phyloP scores from a whole-genome alignment of 2,888 invertebrate genomes.

The Muschampia plurimacula region DNA sequence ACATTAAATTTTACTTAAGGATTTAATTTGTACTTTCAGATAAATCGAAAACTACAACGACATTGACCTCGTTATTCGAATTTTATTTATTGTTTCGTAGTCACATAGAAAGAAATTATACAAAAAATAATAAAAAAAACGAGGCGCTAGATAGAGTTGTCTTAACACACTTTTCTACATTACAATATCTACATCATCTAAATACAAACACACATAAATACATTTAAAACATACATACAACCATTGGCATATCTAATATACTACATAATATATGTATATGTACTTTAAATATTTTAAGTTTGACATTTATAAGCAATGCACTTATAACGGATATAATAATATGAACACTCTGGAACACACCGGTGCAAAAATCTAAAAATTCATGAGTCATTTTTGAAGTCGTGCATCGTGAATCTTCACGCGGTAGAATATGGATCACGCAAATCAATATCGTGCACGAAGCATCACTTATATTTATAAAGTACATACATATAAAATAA shows the following conservation, averaged over 20 bases:
- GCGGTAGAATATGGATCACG: background rate
- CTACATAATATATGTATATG: background rate
- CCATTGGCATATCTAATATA: background rate
- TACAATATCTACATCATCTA: constrained; percentile 8
- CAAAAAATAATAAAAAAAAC: background rate
- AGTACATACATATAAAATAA: too few species aligned
- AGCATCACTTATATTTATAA: too few species aligned
- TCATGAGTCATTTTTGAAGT: background rate
- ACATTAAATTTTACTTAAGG: background rate
- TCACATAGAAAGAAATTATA: background rate
- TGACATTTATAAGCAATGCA: constrained; percentile 4
- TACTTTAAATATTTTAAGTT: background rate
- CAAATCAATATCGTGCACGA: too few species aligned
- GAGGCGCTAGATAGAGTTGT: background rate
- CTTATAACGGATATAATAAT: background rate
- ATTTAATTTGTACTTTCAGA: constrained; percentile 6
- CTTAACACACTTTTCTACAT: background rate
- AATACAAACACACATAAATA: constrained; percentile 11
- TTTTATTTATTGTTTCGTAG: background rate
- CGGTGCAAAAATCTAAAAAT: background rate
- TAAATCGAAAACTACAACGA: background rate
- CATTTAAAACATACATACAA: constrained; percentile 3
- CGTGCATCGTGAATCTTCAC: background rate
- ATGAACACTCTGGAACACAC: constrained; percentile 8
- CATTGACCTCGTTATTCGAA: background rate